phyloP scores from a whole-genome alignment of 1,140 invertebrate genomes.

The Drosophila bocqueti region DNA sequence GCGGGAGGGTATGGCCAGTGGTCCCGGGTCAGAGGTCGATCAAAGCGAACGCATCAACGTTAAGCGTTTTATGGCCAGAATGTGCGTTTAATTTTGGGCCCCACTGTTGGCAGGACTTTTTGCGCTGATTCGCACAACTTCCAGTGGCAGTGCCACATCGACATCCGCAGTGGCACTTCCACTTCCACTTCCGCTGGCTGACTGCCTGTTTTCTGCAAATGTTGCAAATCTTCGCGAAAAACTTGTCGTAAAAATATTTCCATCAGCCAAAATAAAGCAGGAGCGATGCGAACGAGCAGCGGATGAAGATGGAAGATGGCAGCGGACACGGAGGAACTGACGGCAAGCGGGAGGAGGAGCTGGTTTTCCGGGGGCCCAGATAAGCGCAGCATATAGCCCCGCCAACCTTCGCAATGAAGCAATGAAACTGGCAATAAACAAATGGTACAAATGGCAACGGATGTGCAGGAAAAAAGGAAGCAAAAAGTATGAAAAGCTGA shows the following conservation, averaged over 20 bases:
- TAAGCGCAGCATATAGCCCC: constrained; percentile 29
- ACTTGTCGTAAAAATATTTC: constrained; percentile 84
- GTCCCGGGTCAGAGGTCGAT: constrained; percentile 15
- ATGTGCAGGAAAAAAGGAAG: constrained; percentile 46
- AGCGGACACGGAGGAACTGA: constrained; percentile 6
- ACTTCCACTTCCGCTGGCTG: constrained; percentile 17
- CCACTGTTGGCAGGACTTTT: constrained; percentile 19
- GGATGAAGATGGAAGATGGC: constrained; percentile 55
- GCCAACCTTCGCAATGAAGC: constrained; percentile 64
- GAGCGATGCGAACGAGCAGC: constrained; percentile 21
- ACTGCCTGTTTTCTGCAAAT: constrained; percentile 68
- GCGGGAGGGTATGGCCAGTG: constrained; percentile 3
- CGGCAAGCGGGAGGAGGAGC: background rate
- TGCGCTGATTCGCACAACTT: constrained; percentile 71
- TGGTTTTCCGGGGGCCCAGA: constrained; percentile 24
- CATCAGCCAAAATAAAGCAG: constrained; percentile 66
- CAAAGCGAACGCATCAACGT: constrained; percentile 51
- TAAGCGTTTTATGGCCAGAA: constrained; percentile 76
- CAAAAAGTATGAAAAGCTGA: constrained; percentile 6
- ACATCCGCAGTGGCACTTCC: constrained; percentile 20
- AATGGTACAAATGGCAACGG: constrained; percentile 65
- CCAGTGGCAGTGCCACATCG: constrained; percentile 36
- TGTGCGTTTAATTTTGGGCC: constrained; percentile 64
- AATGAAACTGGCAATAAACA: constrained; percentile 81
- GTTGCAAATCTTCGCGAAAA: constrained; percentile 82